Percentiles rank a stretch among this genome's conserved stretches.
Conservation (phyloP, 2,888 invertebrate genomes). For the Salpingus planirostris region DNA sequence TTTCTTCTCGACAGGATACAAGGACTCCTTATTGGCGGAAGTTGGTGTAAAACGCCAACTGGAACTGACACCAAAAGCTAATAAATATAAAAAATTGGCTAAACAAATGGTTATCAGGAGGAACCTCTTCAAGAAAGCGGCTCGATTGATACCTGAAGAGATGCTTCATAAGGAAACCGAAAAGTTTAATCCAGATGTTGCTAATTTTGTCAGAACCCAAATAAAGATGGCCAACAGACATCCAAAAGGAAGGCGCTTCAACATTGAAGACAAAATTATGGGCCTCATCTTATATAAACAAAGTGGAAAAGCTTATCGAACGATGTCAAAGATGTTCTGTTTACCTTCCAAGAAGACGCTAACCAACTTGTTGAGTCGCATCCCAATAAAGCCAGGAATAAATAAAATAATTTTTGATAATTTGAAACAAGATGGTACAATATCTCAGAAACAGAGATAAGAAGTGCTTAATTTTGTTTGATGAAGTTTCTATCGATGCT, state of each 20-base stretch:
- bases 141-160: neutral
- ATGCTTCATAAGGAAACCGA: neutral
- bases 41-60: neutral
- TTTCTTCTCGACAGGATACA: too few species aligned
- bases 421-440: neutral
- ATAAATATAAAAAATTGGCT: neutral
- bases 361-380: neutral
- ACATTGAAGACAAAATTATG: neutral
- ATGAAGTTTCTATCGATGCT: neutral
- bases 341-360: neutral
- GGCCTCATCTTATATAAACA: neutral
- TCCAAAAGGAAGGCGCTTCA: neutral
- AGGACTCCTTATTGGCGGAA: too few species aligned
- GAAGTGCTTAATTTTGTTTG: neutral
- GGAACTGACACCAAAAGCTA: neutral
- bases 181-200: neutral
- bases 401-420: neutral
- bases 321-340: neutral
- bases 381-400: neutral
- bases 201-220: neutral
- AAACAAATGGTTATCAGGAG: neutral
- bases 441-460: neutral
- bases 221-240: neutral
- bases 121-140: neutral
- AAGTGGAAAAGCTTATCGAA: neutral